Evolutionary conservation across 2,113 vertebrate genomes (phyloP).

Genomic region (Sturnira hondurensis): DNA sequence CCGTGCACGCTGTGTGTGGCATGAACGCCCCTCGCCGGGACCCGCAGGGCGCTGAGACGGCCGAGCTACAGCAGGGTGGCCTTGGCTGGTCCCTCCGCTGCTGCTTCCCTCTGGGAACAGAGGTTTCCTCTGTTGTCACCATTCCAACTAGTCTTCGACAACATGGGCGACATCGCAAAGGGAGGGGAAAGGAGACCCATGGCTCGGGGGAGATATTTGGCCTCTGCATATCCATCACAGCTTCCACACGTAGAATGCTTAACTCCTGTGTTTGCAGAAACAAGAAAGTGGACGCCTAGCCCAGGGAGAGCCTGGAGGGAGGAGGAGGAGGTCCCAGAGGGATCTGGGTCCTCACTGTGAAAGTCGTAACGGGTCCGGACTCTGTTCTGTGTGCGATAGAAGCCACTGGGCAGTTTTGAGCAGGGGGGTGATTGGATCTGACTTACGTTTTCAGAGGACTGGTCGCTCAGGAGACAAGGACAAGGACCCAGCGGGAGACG

Average conservation of each 20-base stretch:
- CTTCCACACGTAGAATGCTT: not conserved
- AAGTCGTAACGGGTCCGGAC: too few relatives aligned
- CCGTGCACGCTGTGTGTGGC: not conserved
- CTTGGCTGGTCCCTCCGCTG: accelerated
- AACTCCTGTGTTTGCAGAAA: not conserved
- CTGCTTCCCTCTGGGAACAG: not conserved
- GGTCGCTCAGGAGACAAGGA: not conserved
- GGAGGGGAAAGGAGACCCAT: not conserved
- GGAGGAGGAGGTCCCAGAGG: accelerated
- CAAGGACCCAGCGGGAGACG: too few relatives aligned
- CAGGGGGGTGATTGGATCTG: not conserved
- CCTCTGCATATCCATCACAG: not conserved
- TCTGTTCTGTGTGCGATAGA: not conserved
- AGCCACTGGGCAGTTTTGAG: not conserved
- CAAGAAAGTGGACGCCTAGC: too few relatives aligned
- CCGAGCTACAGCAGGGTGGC: accelerated
- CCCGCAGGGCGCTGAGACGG: accelerated
- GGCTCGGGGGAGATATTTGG: too few relatives aligned
- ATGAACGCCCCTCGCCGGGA: accelerated
- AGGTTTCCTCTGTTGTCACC: not conserved
- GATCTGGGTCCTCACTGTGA: accelerated
- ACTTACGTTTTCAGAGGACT: not conserved
- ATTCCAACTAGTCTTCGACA: not conserved
- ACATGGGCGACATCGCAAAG: not conserved
- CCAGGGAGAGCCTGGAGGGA: too few relatives aligned